Percentiles rank a stretch among this genome's conserved stretches.
phyloP scores from a whole-genome alignment of 2,797 vertebrate genomes.

The Xenops minutus region DNA sequence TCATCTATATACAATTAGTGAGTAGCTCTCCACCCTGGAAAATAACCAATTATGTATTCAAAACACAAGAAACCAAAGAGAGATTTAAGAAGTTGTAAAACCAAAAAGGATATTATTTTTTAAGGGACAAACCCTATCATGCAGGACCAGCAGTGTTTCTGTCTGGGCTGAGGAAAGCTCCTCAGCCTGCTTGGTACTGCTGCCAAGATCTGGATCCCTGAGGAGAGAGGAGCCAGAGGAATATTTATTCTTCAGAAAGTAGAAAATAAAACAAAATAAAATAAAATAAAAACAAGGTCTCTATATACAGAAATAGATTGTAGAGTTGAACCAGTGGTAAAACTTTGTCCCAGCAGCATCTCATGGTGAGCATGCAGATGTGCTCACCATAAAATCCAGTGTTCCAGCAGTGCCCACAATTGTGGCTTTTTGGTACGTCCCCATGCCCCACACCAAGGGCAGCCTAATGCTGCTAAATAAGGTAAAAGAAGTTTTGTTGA shows the following conservation, averaged over 20 bases:
- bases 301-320: neutral
- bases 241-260: conserved; percentile 69
- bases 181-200: conserved; percentile 70
- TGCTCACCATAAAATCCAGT: neutral
- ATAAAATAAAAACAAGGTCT: neutral
- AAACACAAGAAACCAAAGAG: neutral
- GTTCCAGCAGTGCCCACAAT: neutral
- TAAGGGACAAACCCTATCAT: neutral
- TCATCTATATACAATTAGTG: neutral
- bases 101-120: neutral
- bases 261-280: neutral
- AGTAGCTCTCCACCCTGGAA: neutral
- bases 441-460: neutral
- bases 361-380: neutral
- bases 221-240: conserved; percentile 67
- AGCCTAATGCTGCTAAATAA: neutral
- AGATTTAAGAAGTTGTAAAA: neutral
- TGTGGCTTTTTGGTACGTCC: neutral
- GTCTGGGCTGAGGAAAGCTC: neutral
- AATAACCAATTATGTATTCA: neutral
- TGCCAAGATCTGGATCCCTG: conserved; percentile 62
- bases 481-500: rapidly evolving
- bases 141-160: neutral
- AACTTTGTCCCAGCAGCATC: rapidly evolving
- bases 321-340: neutral